These are phyloP conservation scores for Prunella himalayana DNA, from an alignment of 2,113 vertebrate species.

Conservation along the genomic window DNA sequence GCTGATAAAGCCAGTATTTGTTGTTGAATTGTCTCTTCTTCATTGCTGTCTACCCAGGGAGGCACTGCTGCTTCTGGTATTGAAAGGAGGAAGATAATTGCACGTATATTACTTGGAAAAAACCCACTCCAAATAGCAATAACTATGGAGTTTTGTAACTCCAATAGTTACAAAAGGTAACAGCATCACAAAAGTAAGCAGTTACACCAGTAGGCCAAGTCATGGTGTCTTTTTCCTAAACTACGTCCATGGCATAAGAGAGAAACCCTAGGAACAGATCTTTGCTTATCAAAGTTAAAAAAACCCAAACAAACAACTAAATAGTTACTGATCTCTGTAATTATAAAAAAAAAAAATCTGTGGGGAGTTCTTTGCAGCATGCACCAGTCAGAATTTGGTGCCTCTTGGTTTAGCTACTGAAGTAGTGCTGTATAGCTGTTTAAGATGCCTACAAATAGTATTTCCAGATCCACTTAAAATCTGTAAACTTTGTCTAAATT, in stretches of 20 bases:
- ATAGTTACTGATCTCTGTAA: neutral
- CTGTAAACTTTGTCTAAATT: neutral
- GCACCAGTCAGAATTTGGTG: neutral
- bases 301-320: neutral
- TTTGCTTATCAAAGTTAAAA: neutral
- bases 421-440: neutral
- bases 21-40: conserved; percentile 96
- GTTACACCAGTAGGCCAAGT: neutral
- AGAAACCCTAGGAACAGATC: neutral
- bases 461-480: neutral
- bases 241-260: neutral
- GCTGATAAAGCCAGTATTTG: conserved; percentile 95
- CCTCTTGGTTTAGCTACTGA: neutral
- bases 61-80: conserved; percentile 87
- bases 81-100: neutral
- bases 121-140: neutral
- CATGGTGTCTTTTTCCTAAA: neutral
- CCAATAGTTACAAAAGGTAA: neutral
- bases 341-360: neutral
- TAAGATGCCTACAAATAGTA: neutral
- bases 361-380: neutral
- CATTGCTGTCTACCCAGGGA: conserved; percentile 95
- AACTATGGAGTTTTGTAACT: no score
- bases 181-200: neutral
- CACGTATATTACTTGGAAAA: neutral